A percentile compares a stretch with the other conserved stretches of the same genome.
Conservation (phyloP, 2,113 vertebrate species). For the Hyperoodon ampullatus region DNA sequence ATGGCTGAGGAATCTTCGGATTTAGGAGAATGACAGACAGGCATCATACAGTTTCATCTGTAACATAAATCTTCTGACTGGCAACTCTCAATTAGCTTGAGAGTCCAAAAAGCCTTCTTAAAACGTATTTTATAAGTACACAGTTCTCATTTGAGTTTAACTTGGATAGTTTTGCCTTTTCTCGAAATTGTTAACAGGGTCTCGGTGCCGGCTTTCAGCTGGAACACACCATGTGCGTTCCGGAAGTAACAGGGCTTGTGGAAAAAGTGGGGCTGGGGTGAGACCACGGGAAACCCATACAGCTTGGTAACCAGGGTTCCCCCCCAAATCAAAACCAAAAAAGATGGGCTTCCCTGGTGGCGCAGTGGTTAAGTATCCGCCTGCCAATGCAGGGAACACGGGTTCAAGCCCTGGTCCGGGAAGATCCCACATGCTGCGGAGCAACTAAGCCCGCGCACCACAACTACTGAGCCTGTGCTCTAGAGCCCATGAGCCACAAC, state of each 20-base stretch:
- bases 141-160: background rate
- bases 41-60: background rate
- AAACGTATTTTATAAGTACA: background rate
- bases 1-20: background rate
- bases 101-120: background rate
- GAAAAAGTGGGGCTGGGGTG: background rate
- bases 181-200: background rate
- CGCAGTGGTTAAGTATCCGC: too few relatives aligned
- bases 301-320: background rate
- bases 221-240: accelerated
- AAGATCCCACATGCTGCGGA: too few relatives aligned
- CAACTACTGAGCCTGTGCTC: too few relatives aligned
- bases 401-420: too few relatives aligned
- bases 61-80: background rate
- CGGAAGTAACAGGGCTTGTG: background rate
- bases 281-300: too few relatives aligned
- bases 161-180: background rate
- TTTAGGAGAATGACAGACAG: background rate
- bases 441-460: too few relatives aligned
- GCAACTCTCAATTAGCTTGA: background rate
- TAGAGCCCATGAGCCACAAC: too few relatives aligned
- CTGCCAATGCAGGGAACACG: too few relatives aligned
- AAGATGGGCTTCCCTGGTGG: too few relatives aligned
- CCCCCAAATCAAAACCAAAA: background rate
- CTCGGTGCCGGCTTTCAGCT: background rate